A percentile compares a stretch with the other conserved stretches of the same genome.
Conservation (phyloP, 2,888 invertebrate genomes). For the Hypercompe scribonia region DNA sequence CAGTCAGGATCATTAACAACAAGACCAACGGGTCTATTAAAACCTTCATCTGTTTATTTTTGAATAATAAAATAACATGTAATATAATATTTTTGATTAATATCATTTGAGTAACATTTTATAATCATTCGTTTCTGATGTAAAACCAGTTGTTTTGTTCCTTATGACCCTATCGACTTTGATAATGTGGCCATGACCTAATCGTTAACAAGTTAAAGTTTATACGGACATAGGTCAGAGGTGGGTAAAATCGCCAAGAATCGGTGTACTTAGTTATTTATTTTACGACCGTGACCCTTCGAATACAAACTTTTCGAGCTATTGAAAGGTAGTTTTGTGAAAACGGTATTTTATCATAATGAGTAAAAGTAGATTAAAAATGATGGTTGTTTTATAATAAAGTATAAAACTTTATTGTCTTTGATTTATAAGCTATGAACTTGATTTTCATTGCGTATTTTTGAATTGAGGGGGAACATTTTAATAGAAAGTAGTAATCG, state of each 20-base stretch:
- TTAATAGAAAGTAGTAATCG: not conserved
- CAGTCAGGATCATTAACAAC: too few species aligned
- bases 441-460: too few species aligned
- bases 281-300: constrained; percentile 13
- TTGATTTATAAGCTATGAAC: too few species aligned
- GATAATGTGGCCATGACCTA: constrained; percentile 38
- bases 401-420: too few species aligned
- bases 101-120: constrained; percentile 13
- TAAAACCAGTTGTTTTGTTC: constrained; percentile 31
- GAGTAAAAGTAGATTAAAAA: constrained; percentile 11
- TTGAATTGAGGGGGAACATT: not conserved
- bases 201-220: constrained; percentile 24
- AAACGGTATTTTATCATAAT: constrained; percentile 10
- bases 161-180: constrained; percentile 42
- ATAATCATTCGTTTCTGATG: constrained; percentile 23
- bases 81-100: constrained; percentile 30
- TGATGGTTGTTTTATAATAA: too few species aligned
- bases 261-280: constrained; percentile 27
- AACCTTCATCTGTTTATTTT: not conserved
- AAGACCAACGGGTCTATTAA: too few species aligned
- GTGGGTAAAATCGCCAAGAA: constrained; percentile 26
- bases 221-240: constrained; percentile 37
- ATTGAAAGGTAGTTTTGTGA: constrained; percentile 10
- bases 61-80: constrained; percentile 17
- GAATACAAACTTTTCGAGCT: constrained; percentile 21